Evolutionary conservation across 2,888 invertebrate species (phyloP), one percentile per base, ranked within the genome.

Genomic region (Eledone cirrhosa): DNA sequence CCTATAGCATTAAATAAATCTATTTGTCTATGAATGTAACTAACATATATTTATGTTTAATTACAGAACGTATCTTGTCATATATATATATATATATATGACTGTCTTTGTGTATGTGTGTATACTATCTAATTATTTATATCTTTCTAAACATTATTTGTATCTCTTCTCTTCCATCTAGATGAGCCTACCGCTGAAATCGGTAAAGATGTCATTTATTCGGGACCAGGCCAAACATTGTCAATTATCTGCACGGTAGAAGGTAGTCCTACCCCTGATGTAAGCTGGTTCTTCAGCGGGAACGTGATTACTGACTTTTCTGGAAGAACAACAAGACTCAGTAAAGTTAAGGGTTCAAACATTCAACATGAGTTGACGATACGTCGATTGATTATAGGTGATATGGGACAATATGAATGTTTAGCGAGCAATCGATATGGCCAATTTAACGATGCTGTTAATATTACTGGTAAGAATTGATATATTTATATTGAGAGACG

Each of bases 371-470:
- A 72, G n/a, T 72, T 72, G 72, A 72, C 33, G 3, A 72, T 72
- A 31, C 31, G 24, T 5, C 33, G 19, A 14, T n/a, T 72, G n/a
- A 41, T n/a, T 41, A 41, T 33, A 13, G 22, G n/a, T 22, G 72
- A 72, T 29, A n/a, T 72, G 31, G 72, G 72, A n/a, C 72, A 72
- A 72, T 72, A 72, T 14, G 72, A 72, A 72, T 72, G 72, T 24
- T 41, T 72, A 22, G 72, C 72, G 22, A 31, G 33, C 22, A 72
- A 72, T n/a, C 22, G 41, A 29, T 72, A 72, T 22, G 72, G 72
- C 0, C 33, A 72, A 7, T 31, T 41, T n/a, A 72, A 41, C 3
- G 72, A 72, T 29, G 41, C 33, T 29, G 31, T 72, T 41, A 72
- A 72, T 72, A 29, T 72, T 13, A 72, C 72, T 27, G 72, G 72